Base-by-base conservation (phyloP, 2,113 vertebrate species). In the Lamprologus speciosus region DNA sequence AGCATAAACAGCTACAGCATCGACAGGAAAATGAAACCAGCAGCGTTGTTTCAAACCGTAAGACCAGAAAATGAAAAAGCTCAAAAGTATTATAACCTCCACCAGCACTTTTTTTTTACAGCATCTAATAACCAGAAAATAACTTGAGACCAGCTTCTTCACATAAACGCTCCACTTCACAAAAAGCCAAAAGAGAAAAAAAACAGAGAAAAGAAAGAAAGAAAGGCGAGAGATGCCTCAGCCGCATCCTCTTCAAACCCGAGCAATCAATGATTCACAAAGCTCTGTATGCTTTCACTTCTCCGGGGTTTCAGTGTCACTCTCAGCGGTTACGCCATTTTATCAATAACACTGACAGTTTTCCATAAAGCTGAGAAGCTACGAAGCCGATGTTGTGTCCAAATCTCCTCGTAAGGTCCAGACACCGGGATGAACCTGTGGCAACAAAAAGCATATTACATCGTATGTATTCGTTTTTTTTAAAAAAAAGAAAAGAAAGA, bases 121-220 rank as follows among this genome's bases (percentile, higher is more conserved):
- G 85, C 54, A 12, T 55, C 17, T 51, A 51, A 78, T 78, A 78
- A 78, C 45, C 73, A 50, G 58, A 83, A 87, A 65, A 86, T 37
- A 86, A 73, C n/a, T 19, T 78, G 73, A 80, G 68, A 81, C 81
- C 81, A 53, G 83, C 11, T 75, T 92, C 40, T 73, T 89, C 82
- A 88, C 83, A 87, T 63, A 80, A 83, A 81, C 2, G 70, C 85
- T 87, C 82, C 83, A 88, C 65, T 85, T 86, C 84, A 89, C 87
- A 50, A 45, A 89, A 89, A 82, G 88, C 42, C 73, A 89, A 85
- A 45, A 80, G 58, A 55, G 8, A 9, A 1, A 75, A 2, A 80
- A 13, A 40, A 17, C 1, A 11, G n/a, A 53, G 17, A 68, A 14
- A 70, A 51, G 17, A 40, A 35, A 40, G 35, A 65, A 8, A 65